phyloP scores from a whole-genome alignment of 2,888 invertebrate species.

The Lasioglossum oenotherae region DNA sequence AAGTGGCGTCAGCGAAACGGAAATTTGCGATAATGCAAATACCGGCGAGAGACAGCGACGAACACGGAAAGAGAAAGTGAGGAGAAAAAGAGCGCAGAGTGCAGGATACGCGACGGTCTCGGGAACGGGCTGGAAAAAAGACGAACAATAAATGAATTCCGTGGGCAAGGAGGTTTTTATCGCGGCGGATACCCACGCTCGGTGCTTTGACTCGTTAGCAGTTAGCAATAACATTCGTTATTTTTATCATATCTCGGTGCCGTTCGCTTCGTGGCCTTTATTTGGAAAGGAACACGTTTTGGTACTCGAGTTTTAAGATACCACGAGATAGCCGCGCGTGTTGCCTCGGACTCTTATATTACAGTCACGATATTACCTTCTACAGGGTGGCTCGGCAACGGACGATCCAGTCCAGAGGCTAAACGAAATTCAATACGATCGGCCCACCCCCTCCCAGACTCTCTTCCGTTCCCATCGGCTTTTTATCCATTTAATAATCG shows the following conservation, averaged over 20 bases:
- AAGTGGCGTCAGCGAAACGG: slow-evolving; percentile 76
- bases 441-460: background rate
- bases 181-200: slow-evolving; percentile 76
- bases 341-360: slow-evolving; percentile 74
- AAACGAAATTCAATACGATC: slow-evolving; percentile 63
- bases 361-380: slow-evolving; percentile 69
- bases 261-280: slow-evolving; percentile 77
- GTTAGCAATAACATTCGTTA: slow-evolving; percentile 83
- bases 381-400: slow-evolving; percentile 63
- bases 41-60: slow-evolving; percentile 33
- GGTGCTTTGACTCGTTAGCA: slow-evolving; percentile 81
- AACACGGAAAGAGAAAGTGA: background rate
- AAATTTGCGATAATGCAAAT: slow-evolving; percentile 79
- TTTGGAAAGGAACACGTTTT: slow-evolving; percentile 82
- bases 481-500: slow-evolving; percentile 71
- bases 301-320: slow-evolving; percentile 82
- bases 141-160: slow-evolving; percentile 72
- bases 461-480: slow-evolving; percentile 41
- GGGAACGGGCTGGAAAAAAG: slow-evolving; percentile 36
- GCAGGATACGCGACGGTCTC: slow-evolving; percentile 1
- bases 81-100: background rate
- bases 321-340: slow-evolving; percentile 75
- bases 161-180: slow-evolving; percentile 74
- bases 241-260: slow-evolving; percentile 80
- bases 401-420: slow-evolving; percentile 28